Evolutionary conservation across 2,797 vertebrate species (phyloP).

Genomic region (Sebastes matsubarae): DNA sequence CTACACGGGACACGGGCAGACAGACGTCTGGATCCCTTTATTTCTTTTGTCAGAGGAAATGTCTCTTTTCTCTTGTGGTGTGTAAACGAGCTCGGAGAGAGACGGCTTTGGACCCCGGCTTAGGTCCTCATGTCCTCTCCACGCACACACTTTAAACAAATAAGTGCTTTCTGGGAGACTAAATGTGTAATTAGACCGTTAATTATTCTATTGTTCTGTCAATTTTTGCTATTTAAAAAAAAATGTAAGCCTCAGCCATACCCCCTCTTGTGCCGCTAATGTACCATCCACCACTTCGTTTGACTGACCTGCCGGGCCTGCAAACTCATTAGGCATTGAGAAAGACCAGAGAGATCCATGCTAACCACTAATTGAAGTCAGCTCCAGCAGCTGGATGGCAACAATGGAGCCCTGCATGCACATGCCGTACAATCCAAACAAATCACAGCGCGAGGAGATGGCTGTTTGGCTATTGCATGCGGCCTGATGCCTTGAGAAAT

Average conservation of each 20-base stretch:
- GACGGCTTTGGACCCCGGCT: conserved; percentile 32
- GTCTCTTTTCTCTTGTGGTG: conserved; percentile 72
- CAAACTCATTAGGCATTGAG: conserved; percentile 69
- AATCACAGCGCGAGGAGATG: conserved; percentile 63
- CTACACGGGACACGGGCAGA: conserved; percentile 64
- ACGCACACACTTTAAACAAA: conserved; percentile 2
- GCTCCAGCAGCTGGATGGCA: conserved; percentile 78
- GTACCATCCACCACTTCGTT: conserved; percentile 39
- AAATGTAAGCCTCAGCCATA: background rate
- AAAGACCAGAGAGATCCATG: conserved; percentile 67
- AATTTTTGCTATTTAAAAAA: background rate
- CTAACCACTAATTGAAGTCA: conserved; percentile 80
- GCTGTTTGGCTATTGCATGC: conserved; percentile 66
- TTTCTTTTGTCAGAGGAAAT: conserved; percentile 78
- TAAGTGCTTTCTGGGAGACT: conserved; percentile 6
- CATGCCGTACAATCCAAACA: conserved; percentile 74
- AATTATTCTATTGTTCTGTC: background rate
- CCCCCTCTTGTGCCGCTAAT: conserved; percentile 17
- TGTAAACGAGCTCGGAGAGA: conserved; percentile 41
- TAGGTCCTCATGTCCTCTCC: conserved; percentile 12
- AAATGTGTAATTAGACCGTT: background rate
- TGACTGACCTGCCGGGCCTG: conserved; percentile 63
- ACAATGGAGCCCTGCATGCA: conserved; percentile 70
- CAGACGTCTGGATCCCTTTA: conserved; percentile 74
- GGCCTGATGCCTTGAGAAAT: conserved; percentile 66